Conservation (phyloP, 2,888 invertebrate genomes). For the Rhagonycha fulva region DNA sequence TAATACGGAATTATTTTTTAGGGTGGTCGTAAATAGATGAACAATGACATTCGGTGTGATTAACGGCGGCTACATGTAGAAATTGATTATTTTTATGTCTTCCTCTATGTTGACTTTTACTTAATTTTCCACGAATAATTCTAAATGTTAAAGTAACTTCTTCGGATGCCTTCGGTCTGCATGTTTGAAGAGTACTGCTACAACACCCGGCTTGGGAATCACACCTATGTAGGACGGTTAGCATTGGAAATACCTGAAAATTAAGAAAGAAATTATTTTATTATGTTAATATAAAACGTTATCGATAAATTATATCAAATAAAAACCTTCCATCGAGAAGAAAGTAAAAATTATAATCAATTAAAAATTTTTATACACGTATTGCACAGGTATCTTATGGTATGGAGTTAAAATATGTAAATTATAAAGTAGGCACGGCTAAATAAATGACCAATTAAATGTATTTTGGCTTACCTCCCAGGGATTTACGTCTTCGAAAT, state of each 20-base stretch:
- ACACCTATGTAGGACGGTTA: constrained; percentile 48
- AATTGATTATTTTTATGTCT: neutral
- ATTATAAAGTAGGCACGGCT: no score
- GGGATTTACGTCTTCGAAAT: constrained; percentile 3
- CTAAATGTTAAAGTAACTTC: constrained; percentile 49
- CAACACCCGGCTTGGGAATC: constrained; percentile 48
- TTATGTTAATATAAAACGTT: neutral
- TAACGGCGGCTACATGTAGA: neutral
- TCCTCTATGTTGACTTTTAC: neutral
- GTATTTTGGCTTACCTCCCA: neutral
- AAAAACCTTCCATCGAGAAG: neutral
- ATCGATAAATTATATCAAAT: neutral
- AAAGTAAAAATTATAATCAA: no score
- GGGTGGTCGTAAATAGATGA: neutral
- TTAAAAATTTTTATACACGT: no score
- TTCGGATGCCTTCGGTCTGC: constrained; percentile 42
- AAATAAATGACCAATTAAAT: no score
- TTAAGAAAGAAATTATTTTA: neutral
- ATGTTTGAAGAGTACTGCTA: constrained; percentile 39
- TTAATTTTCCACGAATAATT: constrained; percentile 32
- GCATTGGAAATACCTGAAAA: constrained; percentile 37
- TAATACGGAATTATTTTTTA: neutral
- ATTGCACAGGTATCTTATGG: no score
- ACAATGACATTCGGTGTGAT: neutral
- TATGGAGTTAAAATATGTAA: no score